Evolutionary conservation across 2,113 vertebrate species (phyloP), one percentile per base, ranked within the genome.

Genomic region (Zeus faber): DNA sequence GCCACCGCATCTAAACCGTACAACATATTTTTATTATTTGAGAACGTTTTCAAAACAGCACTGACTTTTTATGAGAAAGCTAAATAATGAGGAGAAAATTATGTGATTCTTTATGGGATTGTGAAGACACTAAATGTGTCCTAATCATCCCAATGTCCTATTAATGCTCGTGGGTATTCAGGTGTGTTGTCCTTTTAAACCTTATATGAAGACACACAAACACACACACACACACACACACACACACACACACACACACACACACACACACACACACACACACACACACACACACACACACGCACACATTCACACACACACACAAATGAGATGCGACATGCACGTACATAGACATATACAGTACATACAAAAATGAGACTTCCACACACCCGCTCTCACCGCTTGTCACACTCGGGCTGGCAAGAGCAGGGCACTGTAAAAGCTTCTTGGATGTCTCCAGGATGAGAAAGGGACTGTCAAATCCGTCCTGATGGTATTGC

Each of bases 391-490:
- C 22, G 50, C 1, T n/a, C 27, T 22, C 68, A 57, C 48, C 23
- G n/a, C 17, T 14, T n/a, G 49, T 43, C 11, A 14, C 54, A 35
- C 51, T 40, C 18, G 17, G 29, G 49, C 50, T 54, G 62, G 58
- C 55, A 9, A 13, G 3, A 53, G 45, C 25, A 54, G 41, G 48
- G 18, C 56, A 52, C 62, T 77, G 66, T 65, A 61, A 77, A 80
- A 77, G 77, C 62, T 17, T 63, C 65, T 77, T 77, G 76, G 73
- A 76, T 78, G 70, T 78, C 73, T 54, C 55, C 29, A 25, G 66
- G 71, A 77, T 74, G 70, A 80, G 70, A 52, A n/a, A 45, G 63
- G 62, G 54, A 62, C 48, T 53, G 62, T 72, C 63, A 85, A 83
- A 82, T 83, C 78, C 55, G 2, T 58, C 54, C 54, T 67, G 66